phyloP scores from a whole-genome alignment of 2,797 vertebrate species.

The Sciurus vulgaris region DNA sequence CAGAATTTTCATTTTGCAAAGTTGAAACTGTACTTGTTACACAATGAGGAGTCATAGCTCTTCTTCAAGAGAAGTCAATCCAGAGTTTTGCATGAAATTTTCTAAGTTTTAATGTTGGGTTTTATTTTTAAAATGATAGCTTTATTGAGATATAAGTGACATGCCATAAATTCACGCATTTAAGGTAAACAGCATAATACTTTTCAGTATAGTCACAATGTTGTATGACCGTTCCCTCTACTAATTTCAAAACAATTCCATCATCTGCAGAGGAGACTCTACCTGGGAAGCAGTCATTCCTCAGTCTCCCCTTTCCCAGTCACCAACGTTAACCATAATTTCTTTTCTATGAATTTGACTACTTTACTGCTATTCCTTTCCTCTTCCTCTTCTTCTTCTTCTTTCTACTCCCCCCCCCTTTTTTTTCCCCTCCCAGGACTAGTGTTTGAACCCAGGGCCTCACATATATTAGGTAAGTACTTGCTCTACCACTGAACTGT shows the following conservation, averaged over 20 bases:
- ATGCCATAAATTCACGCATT: neutral
- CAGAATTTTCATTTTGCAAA: conserved; percentile 22
- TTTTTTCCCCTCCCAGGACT: no score
- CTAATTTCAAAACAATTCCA: neutral
- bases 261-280: neutral
- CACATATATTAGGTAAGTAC: no score
- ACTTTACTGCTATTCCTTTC: neutral
- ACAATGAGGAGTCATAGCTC: neutral
- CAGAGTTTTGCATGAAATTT: neutral
- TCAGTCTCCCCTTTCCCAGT: neutral
- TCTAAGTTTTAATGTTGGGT: conserved; percentile 10
- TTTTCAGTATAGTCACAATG: neutral
- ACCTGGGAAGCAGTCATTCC: neutral
- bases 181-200: neutral
- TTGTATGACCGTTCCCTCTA: neutral
- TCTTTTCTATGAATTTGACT: conserved; percentile 1
- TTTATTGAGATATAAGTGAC: conserved; percentile 27
- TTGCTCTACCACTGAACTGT: neutral
- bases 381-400: no score
- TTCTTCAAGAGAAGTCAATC: conserved; percentile 1
- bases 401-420: neutral
- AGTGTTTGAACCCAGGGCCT: no score
- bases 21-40: neutral
- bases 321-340: neutral
- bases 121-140: neutral